phyloP scores from a whole-genome alignment of 2,888 invertebrate species.

The Zygothrica quintamaculata region DNA sequence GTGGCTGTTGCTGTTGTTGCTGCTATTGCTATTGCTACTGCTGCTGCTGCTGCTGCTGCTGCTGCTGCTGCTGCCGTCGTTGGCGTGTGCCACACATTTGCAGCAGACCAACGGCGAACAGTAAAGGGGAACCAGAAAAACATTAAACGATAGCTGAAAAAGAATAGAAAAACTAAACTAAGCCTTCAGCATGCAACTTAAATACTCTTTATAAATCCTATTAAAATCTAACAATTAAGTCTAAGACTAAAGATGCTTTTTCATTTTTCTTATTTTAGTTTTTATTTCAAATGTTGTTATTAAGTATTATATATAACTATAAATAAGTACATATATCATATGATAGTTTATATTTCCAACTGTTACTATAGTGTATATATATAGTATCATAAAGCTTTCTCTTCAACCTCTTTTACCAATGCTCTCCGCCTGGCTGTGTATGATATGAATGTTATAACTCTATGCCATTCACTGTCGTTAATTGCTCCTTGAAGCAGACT shows the following conservation, averaged over 20 bases:
- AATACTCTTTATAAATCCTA: slow-evolving; percentile 50
- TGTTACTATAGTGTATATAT: neutral
- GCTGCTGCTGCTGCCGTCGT: neutral
- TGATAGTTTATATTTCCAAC: too few relatives aligned
- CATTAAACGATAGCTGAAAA: slow-evolving; percentile 67
- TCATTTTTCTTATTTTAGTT: too few relatives aligned
- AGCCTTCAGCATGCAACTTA: slow-evolving; percentile 15
- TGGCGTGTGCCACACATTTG: slow-evolving; percentile 56
- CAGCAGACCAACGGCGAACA: slow-evolving; percentile 44
- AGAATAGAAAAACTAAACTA: slow-evolving; percentile 13
- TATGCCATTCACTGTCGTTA: slow-evolving; percentile 76
- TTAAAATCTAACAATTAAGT: too few relatives aligned
- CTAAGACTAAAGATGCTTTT: too few relatives aligned
- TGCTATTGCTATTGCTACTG: neutral
- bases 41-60: slow-evolving; percentile 11
- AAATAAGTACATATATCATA: too few relatives aligned
- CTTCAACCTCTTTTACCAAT: slow-evolving; percentile 5
- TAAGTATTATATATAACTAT: too few relatives aligned
- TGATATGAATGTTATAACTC: slow-evolving; percentile 71
- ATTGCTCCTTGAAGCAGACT: slow-evolving; percentile 78
- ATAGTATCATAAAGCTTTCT: neutral
- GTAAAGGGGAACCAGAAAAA: slow-evolving; percentile 48
- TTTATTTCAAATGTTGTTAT: too few relatives aligned
- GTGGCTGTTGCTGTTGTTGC: slow-evolving; percentile 42
- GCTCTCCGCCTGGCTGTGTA: slow-evolving; percentile 45